These are phyloP conservation scores for Rousettus leschenaultii DNA, from an alignment of 2,113 vertebrate species.

Conservation along the genomic window DNA sequence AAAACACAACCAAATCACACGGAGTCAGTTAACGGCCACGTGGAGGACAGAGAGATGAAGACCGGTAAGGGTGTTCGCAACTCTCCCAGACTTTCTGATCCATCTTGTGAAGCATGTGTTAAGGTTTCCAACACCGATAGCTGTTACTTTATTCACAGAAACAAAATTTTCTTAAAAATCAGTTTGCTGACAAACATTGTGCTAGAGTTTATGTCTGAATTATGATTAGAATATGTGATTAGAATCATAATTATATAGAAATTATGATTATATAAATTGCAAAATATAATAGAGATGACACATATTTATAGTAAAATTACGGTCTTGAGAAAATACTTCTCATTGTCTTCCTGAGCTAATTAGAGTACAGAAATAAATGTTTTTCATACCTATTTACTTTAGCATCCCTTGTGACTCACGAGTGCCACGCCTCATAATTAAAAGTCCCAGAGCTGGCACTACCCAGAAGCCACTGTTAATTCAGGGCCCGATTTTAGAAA, in stretches of 20 bases:
- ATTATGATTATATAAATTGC: neutral
- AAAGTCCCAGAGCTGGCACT: neutral
- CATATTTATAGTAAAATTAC: neutral
- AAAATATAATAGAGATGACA: neutral
- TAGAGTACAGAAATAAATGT: neutral
- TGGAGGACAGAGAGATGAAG: neutral
- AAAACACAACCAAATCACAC: neutral
- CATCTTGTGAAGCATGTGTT: neutral
- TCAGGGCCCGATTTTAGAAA: neutral
- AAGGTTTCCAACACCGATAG: neutral
- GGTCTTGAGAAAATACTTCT: neutral
- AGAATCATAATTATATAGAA: too few species aligned
- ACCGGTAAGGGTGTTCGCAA: neutral
- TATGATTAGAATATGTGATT: neutral
- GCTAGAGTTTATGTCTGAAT: neutral
- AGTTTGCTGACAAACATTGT: neutral
- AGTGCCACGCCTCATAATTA: too few species aligned
- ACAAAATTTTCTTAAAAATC: neutral
- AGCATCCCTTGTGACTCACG: neutral
- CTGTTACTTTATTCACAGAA: neutral
- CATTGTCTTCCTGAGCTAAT: neutral
- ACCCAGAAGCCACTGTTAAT: neutral
- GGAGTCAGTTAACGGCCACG: neutral
- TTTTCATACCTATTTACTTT: neutral
- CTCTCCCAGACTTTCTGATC: neutral